Base-by-base conservation (phyloP, 2,888 invertebrate species). In the Tridacna crocea region DNA sequence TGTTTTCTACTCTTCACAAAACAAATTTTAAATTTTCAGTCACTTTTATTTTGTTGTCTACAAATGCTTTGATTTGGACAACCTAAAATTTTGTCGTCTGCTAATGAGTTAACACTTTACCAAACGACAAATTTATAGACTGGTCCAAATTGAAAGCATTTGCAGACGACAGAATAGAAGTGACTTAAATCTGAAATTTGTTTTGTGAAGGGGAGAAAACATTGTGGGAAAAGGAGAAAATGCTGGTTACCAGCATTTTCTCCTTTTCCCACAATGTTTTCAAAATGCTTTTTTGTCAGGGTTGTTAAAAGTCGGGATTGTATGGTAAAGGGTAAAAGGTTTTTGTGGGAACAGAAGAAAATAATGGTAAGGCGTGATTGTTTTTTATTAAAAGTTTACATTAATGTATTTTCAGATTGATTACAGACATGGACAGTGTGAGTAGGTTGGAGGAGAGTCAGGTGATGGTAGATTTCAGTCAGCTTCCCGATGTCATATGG, bases 401-500 rank as follows among this genome's bases (percentile, higher is more conserved):
- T 15, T 15, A 3, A 55, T 55, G 6, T 19, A 3, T 55, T 55
- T 55, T 19, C 19, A 55, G 17, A 55, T 15, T 55, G 15, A 51
- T 15, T 55, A 55, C 55, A 19, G 17, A 6, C 55, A 55, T 55
- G 55, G 11, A 55, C 19, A 6, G 17, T 55, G 19, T 6, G 3
- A 55, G 17, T 19, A 3, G 15, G 55, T 19, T 19, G 19, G 19
- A 74, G 24, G 68, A 66, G 11, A 70, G 26, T 63, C 15, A 74
- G 24, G 68, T 51, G 11, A 70, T n/a, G 60, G 86, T 84, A 22
- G 90, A 91, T 72, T 91, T 89, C 79, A 89, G 91, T 70, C 68
- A 78, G 15, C 88, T 92, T 2, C 92, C 92, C 24, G 90, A 91
- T 26, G 89, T 92, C 15, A 84, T 84, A 0, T 90, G 91, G 89